Evolutionary conservation across 2,113 vertebrate genomes (phyloP), one percentile per base, ranked within the genome.

Genomic region (Natator depressus): DNA sequence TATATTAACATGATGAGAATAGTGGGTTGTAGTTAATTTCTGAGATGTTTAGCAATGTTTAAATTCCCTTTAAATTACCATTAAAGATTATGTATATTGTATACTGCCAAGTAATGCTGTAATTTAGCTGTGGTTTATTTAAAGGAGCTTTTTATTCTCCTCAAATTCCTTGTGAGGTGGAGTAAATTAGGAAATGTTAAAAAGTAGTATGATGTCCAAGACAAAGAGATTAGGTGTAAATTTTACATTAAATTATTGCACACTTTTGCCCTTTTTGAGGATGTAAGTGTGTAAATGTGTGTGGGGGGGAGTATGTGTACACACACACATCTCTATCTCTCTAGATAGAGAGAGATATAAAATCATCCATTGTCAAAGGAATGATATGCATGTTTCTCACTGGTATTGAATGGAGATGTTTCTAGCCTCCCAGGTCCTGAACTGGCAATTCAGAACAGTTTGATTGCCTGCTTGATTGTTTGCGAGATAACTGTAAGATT

Each of bases 381-480:
- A 93, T 95, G 47, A 22, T n/a, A 5, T 80, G 50, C 82, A n/a
- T 53, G 81, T 93, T 97, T 97, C 85, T 91, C 49, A 16, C 96
- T 89, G 88, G 90, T 85, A 86, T 53, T 85, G 97, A 91, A 96
- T 96, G 97, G 97, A 98, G 97, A 91, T 82, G 82, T 97, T 90
- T 95, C 89, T 91, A 97, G 95, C 95, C 98, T 97, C 96, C 93
- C 81, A 91, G 98, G 97, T 98, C 98, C 96, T 97, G 97, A 98
- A 97, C 98, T 95, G 95, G 98, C 97, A 97, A 97, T 98, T 98
- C 98, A 96, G 98, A 98, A 93, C 94, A 94, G 97, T 98, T 97
- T 98, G 98, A 98, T 98, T 98, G 98, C 98, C 96, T 98, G 96
- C 98, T 97, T 98, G 98, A 98, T 98, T 98, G 98, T 98, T 98